phyloP scores from a whole-genome alignment of 2,113 vertebrate genomes.

The Panthera uncia region DNA sequence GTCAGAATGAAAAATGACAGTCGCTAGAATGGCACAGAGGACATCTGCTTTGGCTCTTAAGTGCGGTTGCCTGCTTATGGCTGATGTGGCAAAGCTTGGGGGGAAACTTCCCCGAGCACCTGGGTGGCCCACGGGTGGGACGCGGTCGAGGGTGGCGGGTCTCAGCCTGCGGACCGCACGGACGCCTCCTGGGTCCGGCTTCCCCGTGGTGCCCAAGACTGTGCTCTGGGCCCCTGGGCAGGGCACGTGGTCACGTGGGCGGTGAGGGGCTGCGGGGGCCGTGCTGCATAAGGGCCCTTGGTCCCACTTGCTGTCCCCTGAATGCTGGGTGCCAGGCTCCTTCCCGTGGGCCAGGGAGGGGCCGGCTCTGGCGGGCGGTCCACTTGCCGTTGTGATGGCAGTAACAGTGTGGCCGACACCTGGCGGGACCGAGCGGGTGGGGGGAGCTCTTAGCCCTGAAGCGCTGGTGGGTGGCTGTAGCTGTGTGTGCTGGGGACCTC shows the following conservation, averaged over 20 bases:
- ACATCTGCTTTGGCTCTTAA: conserved; percentile 90
- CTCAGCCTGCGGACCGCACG: accelerated
- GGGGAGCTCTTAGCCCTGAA: neutral
- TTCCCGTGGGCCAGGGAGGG: accelerated
- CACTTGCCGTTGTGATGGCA: accelerated
- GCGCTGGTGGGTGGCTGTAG: neutral
- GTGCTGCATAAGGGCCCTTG: neutral
- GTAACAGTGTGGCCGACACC: neutral
- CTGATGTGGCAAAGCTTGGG: conserved; percentile 87
- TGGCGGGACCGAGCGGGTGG: accelerated
- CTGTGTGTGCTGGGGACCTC: neutral
- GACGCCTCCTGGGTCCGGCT: neutral
- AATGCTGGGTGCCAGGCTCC: accelerated
- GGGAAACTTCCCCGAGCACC: conserved; percentile 67
- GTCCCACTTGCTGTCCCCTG: accelerated
- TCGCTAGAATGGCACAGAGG: conserved; percentile 86
- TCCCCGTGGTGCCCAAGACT: accelerated
- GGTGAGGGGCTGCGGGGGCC: accelerated
- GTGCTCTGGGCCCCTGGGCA: accelerated
- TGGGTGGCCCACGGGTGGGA: neutral
- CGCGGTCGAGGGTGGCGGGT: neutral
- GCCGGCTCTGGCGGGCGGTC: neutral
- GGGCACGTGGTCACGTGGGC: accelerated
- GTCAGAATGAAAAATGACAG: conserved; percentile 94
- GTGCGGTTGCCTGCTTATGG: conserved; percentile 78